phyloP scores from a whole-genome alignment of 92 coral and sea anemone genomes.

The Porites cylindrica region DNA sequence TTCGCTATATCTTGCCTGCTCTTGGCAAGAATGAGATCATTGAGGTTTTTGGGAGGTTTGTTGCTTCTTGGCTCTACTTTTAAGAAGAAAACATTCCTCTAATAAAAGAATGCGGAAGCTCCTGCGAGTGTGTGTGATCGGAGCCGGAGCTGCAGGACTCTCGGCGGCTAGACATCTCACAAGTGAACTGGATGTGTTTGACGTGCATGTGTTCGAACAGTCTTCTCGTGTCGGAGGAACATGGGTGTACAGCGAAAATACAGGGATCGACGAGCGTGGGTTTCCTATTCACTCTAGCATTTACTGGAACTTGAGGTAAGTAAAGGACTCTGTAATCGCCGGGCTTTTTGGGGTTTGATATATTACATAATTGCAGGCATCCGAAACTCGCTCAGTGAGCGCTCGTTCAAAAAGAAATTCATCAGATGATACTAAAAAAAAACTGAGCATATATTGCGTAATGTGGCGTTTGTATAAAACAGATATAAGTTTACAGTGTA shows the following conservation, averaged over 20 bases:
- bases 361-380: too few relatives aligned
- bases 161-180: conserved; percentile 66
- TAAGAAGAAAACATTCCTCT: not conserved
- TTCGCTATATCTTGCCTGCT: too few relatives aligned
- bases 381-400: too few relatives aligned
- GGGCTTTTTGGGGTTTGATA: not conserved
- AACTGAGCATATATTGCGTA: too few relatives aligned
- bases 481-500: too few relatives aligned
- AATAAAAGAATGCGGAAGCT: conserved; percentile 1
- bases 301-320: conserved; percentile 76
- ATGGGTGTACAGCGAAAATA: conserved; percentile 74
- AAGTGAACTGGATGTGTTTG: conserved; percentile 55
- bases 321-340: not conserved
- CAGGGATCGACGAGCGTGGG: conserved; percentile 56
- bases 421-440: too few relatives aligned
- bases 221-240: conserved; percentile 68
- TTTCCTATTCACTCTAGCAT: conserved; percentile 74
- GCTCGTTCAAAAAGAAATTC: too few relatives aligned
- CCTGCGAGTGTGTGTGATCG: conserved; percentile 76
- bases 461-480: too few relatives aligned
- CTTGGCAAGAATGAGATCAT: not conserved
- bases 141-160: conserved; percentile 86
- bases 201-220: conserved; percentile 65
- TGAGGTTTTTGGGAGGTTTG: not conserved
- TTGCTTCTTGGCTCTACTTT: not conserved